Percentiles rank a stretch among this genome's conserved stretches.
Conservation (phyloP, 2,113 vertebrate species). For the Spea bombifrons region DNA sequence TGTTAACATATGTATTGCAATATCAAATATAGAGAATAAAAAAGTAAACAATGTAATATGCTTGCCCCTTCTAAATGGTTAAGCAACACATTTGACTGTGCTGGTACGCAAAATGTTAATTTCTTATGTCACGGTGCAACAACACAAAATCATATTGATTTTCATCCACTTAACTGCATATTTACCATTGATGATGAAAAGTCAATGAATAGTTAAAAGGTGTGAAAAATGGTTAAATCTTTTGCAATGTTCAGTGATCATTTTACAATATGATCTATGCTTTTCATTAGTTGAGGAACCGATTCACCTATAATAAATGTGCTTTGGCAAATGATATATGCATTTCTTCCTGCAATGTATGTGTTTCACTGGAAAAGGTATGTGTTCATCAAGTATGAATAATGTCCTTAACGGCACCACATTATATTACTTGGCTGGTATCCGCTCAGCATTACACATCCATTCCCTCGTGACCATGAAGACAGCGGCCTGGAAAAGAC, state of each 20-base stretch:
- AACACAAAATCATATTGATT: no score
- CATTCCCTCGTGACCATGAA: constrained; percentile 53
- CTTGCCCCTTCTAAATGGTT: no score
- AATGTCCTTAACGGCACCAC: constrained; percentile 64
- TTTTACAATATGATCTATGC: constrained; percentile 73
- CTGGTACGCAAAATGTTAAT: no score
- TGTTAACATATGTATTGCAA: no score
- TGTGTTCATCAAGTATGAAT: constrained; percentile 73
- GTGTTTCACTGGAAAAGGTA: constrained; percentile 72
- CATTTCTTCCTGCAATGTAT: constrained; percentile 69
- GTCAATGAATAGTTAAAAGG: constrained; percentile 56
- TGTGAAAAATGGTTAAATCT: constrained; percentile 51
- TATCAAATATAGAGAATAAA: no score
- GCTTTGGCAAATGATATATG: constrained; percentile 72
- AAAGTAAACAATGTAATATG: no score
- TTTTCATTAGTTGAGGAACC: constrained; percentile 74
- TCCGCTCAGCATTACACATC: constrained; percentile 54
- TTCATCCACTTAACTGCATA: no score
- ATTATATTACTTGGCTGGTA: constrained; percentile 62
- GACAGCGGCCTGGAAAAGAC: constrained; percentile 28
- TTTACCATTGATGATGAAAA: constrained; percentile 2
- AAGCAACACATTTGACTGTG: no score
- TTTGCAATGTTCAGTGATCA: constrained; percentile 59
- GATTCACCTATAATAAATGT: constrained; percentile 67
- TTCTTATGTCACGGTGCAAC: no score